Evolutionary conservation across 2,113 vertebrate genomes (phyloP), one percentile per base, ranked within the genome.

Genomic region (Stigmatopora argus): DNA sequence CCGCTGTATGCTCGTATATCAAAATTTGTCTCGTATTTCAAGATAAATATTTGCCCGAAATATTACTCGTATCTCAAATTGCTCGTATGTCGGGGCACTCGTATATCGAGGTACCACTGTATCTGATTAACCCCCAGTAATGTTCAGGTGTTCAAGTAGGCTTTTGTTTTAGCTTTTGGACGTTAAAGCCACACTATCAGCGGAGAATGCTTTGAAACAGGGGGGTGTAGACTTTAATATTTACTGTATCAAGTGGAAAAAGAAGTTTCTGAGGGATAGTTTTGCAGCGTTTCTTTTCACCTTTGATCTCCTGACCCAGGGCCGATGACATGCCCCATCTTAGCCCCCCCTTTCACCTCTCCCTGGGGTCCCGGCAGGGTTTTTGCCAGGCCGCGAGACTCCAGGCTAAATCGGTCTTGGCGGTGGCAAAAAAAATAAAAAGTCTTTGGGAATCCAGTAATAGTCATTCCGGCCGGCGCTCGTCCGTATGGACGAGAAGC

Each of bases 281-380:
- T 34, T 78, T 70, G 66, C 75, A 70, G 69, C 75, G 71, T 77
- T 83, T 80, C 31, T 77, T 67, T 56, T 81, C 76, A 84, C 77
- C 80, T 87, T 69, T 84, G 51, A 79, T 76, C 78, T 18, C 48
- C n/a, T 21, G 41, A 44, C 58, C 45, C 72, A 63, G 56, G 5
- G 23, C 75, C 67, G 65, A 71, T 74, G 78, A 78, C 78, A 83
- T 67, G 35, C 44, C 23, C 72, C 64, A 74, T 41, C 47, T 56
- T 67, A 7, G 35, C 62, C 60, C 55, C 35, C 14, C 18, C 31
- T 12, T 31, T 31, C 26, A 31, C 31, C 52, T 51, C 67, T 14
- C 47, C 52, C 62, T 66, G 61, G 69, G 78, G 57, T 61, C 61
- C 51, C 47, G 19, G 18, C 59, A 61, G 66, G 38, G 66, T 74